phyloP scores from a whole-genome alignment of 2,113 vertebrate genomes.

The Ammodytes dubius region DNA sequence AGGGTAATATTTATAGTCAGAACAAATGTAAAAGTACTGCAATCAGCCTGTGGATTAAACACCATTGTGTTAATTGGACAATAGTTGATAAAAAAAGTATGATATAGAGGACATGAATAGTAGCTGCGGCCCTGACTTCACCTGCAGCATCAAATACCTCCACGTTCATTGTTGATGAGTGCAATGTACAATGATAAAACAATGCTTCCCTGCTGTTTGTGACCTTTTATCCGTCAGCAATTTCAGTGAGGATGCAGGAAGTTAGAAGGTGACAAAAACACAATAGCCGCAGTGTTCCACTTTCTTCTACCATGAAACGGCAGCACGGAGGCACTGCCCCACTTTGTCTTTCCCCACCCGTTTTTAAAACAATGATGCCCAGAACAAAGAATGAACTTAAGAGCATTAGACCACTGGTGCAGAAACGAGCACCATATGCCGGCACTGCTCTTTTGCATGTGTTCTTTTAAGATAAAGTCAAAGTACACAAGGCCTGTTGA shows the following conservation, averaged over 20 bases:
- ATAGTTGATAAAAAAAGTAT: background rate
- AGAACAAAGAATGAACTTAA: constrained; percentile 75
- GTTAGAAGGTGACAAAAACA: constrained; percentile 58
- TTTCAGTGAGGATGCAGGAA: constrained; percentile 54
- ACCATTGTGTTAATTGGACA: background rate
- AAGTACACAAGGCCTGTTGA: constrained; percentile 39
- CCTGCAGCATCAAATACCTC: background rate
- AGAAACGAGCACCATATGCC: constrained; percentile 71
- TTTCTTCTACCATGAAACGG: constrained; percentile 53
- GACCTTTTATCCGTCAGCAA: constrained; percentile 46
- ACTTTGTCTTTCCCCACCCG: constrained; percentile 59
- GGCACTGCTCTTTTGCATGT: constrained; percentile 48
- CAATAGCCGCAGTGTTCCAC: constrained; percentile 74
- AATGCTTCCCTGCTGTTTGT: constrained; percentile 30
- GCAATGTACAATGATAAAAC: no score
- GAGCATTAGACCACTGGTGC: constrained; percentile 72
- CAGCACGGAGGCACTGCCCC: constrained; percentile 50
- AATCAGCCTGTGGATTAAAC: background rate
- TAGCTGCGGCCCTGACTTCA: no score
- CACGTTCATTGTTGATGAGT: no score
- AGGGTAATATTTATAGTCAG: background rate
- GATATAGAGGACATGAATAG: background rate
- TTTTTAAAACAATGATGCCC: constrained; percentile 74
- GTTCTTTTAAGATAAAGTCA: constrained; percentile 61
- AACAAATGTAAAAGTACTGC: background rate